Evolutionary conservation across 2,888 invertebrate species (phyloP).

Genomic region (Biston betularia): DNA sequence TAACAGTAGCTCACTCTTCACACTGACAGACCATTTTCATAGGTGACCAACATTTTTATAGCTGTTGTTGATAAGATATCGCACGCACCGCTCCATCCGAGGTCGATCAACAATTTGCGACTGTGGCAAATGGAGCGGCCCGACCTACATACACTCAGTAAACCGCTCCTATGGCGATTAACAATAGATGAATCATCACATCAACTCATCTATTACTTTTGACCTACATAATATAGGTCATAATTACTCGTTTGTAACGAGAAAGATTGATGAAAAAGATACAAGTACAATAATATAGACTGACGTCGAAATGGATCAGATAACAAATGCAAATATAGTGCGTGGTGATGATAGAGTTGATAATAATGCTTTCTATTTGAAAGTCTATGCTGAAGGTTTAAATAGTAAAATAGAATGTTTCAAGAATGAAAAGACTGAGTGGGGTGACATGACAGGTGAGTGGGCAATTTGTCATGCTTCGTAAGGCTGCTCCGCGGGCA

Average conservation of each 20-base stretch:
- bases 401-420: slow-evolving; percentile 27
- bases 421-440: slow-evolving; percentile 42
- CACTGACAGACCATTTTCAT: slow-evolving; percentile 41
- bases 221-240: slow-evolving; percentile 59
- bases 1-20: slow-evolving; percentile 42
- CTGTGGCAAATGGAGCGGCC: slow-evolving; percentile 81
- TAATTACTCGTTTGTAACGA: slow-evolving; percentile 45
- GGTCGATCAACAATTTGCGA: slow-evolving; percentile 83
- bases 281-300: slow-evolving; percentile 27
- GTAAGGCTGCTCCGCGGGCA: slow-evolving; percentile 47
- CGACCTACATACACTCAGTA: slow-evolving; percentile 80
- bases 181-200: slow-evolving; percentile 77
- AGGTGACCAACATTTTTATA: slow-evolving; percentile 57
- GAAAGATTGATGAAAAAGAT: slow-evolving; percentile 41
- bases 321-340: slow-evolving; percentile 36
- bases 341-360: slow-evolving; percentile 11
- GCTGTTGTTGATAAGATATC: slow-evolving; percentile 75
- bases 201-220: slow-evolving; percentile 66
- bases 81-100: slow-evolving; percentile 71
- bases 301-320: slow-evolving; percentile 31
- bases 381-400: slow-evolving; percentile 1
- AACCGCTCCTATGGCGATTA: slow-evolving; percentile 79
- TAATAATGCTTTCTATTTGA: slow-evolving; percentile 13
- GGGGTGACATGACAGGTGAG: slow-evolving; percentile 40
- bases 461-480: slow-evolving; percentile 51